Evolutionary conservation across 2,797 vertebrate genomes (phyloP).

Genomic region (Siniperca obscura): DNA sequence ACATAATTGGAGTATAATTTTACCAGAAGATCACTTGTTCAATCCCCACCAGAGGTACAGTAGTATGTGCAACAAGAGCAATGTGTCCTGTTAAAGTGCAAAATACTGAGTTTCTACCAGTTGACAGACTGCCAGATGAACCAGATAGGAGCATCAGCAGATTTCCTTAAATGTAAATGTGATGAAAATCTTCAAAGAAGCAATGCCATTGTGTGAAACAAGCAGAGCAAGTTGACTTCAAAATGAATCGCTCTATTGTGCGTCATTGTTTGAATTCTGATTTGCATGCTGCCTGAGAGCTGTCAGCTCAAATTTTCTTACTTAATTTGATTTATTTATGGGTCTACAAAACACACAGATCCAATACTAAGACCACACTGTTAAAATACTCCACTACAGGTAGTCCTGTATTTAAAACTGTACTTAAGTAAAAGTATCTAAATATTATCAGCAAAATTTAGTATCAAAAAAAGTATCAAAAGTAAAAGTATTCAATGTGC

Average conservation of each 20-base stretch:
- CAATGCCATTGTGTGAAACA: background rate
- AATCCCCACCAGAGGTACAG: background rate
- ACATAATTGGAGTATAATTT: background rate
- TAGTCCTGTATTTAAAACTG: no score
- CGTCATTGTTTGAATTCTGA: conserved; percentile 19
- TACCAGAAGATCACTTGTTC: background rate
- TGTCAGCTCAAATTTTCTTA: background rate
- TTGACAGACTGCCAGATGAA: background rate
- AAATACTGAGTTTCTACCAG: background rate
- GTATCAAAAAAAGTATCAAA: no score
- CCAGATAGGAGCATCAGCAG: background rate
- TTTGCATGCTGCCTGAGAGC: conserved; percentile 26
- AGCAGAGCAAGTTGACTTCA: background rate
- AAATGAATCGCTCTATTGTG: background rate
- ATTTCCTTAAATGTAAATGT: conserved; percentile 57
- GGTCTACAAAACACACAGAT: background rate
- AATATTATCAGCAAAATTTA: no score
- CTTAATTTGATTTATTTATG: background rate
- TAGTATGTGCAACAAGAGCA: background rate
- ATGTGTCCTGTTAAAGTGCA: background rate
- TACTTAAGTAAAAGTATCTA: no score
- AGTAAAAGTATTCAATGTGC: no score
- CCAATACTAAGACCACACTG: no score
- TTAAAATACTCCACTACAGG: no score
- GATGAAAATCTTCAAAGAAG: conserved; percentile 43